A percentile compares a stretch with the other conserved stretches of the same genome.
These are phyloP conservation scores for Silurus asotus DNA, from an alignment of 2,113 vertebrate genomes.

Conservation along the genomic window DNA sequence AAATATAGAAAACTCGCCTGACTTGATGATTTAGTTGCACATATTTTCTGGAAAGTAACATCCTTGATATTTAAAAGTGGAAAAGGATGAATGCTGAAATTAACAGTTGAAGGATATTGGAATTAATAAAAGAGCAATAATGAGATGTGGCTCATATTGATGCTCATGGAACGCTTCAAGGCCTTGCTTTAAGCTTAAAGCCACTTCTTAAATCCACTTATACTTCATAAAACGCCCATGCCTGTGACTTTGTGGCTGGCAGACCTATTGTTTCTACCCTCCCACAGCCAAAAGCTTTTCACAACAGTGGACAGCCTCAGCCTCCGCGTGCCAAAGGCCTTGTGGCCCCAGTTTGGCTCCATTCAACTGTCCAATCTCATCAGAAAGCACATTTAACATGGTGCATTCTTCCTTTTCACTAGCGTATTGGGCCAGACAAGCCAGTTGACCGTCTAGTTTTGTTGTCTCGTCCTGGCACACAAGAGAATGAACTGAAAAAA, in stretches of 20 bases:
- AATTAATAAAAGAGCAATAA: not conserved
- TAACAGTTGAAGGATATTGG: not conserved
- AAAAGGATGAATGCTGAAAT: constrained; percentile 8
- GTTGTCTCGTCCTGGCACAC: constrained; percentile 45
- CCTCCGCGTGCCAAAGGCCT: constrained; percentile 54
- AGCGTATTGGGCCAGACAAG: constrained; percentile 37
- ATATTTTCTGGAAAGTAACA: not conserved
- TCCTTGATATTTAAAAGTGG: not conserved
- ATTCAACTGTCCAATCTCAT: constrained; percentile 54
- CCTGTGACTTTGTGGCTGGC: constrained; percentile 5
- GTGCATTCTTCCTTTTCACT: constrained; percentile 63
- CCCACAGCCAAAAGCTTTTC: constrained; percentile 38
- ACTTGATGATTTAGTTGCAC: not conserved
- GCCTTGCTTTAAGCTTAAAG: constrained; percentile 4
- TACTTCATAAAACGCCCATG: constrained; percentile 12
- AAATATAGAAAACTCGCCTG: not conserved
- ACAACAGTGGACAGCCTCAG: constrained; percentile 49
- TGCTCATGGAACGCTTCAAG: constrained; percentile 1
- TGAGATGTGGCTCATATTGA: not conserved
- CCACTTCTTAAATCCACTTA: constrained; percentile 13
- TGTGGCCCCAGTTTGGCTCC: constrained; percentile 61
- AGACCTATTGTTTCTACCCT: constrained; percentile 40
- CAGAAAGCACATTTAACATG: constrained; percentile 61
- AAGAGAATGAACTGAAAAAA: constrained; percentile 29
- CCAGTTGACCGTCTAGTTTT: constrained; percentile 42